These are phyloP conservation scores for Calameuta idolon DNA, from an alignment of 2,888 invertebrate species.

Conservation along the genomic window DNA sequence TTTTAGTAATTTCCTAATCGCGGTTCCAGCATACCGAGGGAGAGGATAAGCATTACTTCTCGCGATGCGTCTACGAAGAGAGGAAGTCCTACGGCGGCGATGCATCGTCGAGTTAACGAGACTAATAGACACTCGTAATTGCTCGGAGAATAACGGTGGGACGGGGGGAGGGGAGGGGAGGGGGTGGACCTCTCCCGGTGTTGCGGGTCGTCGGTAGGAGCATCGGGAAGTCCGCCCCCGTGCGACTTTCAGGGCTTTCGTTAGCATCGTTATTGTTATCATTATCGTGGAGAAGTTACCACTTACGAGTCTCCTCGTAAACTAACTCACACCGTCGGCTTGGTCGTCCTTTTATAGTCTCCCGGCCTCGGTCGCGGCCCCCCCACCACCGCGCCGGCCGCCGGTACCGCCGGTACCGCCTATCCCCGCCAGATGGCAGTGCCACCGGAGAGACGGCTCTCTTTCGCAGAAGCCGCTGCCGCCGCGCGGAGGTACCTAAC, in stretches of 20 bases:
- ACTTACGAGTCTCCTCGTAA: background rate
- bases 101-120: slow-evolving; percentile 39
- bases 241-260: background rate
- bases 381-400: background rate
- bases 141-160: slow-evolving; percentile 10
- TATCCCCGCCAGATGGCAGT: background rate
- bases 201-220: background rate
- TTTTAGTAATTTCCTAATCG: background rate
- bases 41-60: background rate
- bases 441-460: background rate
- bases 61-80: background rate
- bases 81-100: slow-evolving; percentile 21
- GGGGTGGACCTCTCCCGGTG: background rate
- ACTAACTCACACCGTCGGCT: background rate
- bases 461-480: background rate
- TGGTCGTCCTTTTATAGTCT: background rate
- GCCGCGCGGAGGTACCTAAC: background rate
- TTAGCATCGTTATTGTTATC: slow-evolving; percentile 1
- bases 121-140: slow-evolving; percentile 48
- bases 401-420: background rate
- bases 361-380: background rate
- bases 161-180: no score
- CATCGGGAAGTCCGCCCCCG: background rate
- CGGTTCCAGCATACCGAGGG: background rate
- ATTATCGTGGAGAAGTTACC: background rate